phyloP scores from a whole-genome alignment of 2,888 invertebrate genomes.

The Aricia artaxerxes region DNA sequence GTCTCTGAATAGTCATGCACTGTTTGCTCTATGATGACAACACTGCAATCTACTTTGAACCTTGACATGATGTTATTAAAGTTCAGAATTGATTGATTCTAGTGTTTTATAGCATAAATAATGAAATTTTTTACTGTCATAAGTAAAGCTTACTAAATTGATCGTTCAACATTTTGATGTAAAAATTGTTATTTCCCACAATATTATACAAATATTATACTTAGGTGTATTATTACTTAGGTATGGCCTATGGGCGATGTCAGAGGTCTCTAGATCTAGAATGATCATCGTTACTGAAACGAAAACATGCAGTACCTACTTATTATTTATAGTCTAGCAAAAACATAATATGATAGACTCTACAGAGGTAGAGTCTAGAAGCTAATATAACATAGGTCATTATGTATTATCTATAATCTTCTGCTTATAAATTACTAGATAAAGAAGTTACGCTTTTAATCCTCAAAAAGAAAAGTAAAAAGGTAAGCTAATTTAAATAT shows the following conservation, averaged over 20 bases:
- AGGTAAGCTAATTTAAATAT: neutral
- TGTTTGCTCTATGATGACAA: slow-evolving; percentile 44
- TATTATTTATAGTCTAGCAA: too few species aligned
- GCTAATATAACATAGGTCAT: too few species aligned
- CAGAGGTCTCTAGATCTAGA: too few species aligned
- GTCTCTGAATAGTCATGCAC: slow-evolving; percentile 51
- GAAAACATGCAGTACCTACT: too few species aligned
- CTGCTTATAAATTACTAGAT: too few species aligned
- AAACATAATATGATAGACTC: too few species aligned
- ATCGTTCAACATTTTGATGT: neutral
- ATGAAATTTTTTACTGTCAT: neutral
- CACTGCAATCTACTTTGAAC: neutral
- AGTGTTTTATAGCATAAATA: neutral
- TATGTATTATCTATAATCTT: too few species aligned
- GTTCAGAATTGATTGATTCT: neutral
- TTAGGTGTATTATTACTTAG: neutral
- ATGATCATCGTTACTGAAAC: too few species aligned
- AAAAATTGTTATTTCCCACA: neutral
- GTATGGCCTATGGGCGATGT: neutral
- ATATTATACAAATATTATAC: neutral
- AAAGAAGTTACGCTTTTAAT: too few species aligned
- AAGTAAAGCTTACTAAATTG: neutral
- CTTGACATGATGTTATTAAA: neutral
- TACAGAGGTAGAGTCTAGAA: too few species aligned
- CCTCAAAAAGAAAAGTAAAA: too few species aligned